phyloP scores from a whole-genome alignment of 2,113 vertebrate species.

The Emydura subglobosa region DNA sequence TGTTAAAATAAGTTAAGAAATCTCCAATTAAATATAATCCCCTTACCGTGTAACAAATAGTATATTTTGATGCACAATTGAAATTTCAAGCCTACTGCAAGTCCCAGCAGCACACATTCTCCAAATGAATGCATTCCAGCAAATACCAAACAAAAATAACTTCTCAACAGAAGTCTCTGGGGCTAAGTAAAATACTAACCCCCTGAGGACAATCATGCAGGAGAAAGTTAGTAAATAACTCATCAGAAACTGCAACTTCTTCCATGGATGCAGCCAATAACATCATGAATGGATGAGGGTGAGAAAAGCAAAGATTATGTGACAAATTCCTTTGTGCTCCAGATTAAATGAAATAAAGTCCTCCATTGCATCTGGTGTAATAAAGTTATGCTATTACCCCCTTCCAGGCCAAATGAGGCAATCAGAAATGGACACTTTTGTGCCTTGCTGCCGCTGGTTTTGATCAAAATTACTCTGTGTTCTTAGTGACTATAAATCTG shows the following conservation, averaged over 20 bases:
- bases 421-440: constrained; percentile 53
- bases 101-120: constrained; percentile 59
- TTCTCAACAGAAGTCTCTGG: constrained; percentile 68
- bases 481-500: constrained; percentile 64
- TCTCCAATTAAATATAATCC: constrained; percentile 44
- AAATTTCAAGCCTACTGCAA: constrained; percentile 64
- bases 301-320: constrained; percentile 54
- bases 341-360: constrained; percentile 68
- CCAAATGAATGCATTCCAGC: constrained; percentile 65
- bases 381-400: constrained; percentile 45
- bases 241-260: constrained; percentile 45
- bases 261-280: constrained; percentile 44
- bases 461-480: constrained; percentile 68
- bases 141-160: constrained; percentile 74
- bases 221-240: constrained; percentile 69
- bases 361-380: constrained; percentile 53
- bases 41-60: constrained; percentile 27
- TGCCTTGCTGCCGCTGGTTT: constrained; percentile 67
- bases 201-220: constrained; percentile 29
- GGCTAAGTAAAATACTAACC: constrained; percentile 45
- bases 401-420: constrained; percentile 67
- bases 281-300: constrained; percentile 13
- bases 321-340: constrained; percentile 63
- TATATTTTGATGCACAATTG: constrained; percentile 35
- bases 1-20: constrained; percentile 44